Conservation (phyloP, 2,888 invertebrate genomes). For the Dryococelus australis region DNA sequence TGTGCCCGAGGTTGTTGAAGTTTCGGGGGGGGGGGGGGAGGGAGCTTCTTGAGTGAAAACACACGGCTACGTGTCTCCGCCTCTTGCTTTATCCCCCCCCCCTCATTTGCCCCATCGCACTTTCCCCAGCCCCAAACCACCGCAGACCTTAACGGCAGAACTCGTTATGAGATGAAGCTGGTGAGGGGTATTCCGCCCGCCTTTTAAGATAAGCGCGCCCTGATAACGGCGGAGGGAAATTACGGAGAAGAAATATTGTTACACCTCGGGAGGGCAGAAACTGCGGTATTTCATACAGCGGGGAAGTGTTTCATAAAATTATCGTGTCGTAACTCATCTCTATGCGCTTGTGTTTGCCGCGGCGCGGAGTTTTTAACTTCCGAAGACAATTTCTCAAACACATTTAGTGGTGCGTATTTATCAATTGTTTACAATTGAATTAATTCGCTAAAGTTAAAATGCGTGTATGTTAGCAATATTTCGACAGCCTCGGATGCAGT, state of each 20-base stretch:
- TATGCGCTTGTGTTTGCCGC: not conserved
- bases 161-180: not conserved
- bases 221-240: conserved; percentile 12
- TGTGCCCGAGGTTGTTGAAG: no score
- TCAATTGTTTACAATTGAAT: no score
- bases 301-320: conserved; percentile 16
- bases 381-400: not conserved
- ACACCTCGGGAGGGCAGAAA: not conserved
- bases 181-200: not conserved
- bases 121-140: not conserved
- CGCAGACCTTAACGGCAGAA: not conserved
- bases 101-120: not conserved
- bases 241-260: conserved; percentile 4
- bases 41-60: conserved; percentile 37
- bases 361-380: not conserved
- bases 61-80: not conserved
- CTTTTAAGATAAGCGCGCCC: conserved; percentile 21
- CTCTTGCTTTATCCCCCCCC: not conserved
- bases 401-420: no score
- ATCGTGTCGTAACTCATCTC: not conserved
- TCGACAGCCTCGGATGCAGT: no score
- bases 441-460: no score
- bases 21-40: conserved; percentile 4
- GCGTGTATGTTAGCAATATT: no score
- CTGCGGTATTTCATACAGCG: not conserved